Evolutionary conservation across 2,113 vertebrate species (phyloP), one percentile per base, ranked within the genome.

Genomic region (Gymnarchus niloticus): DNA sequence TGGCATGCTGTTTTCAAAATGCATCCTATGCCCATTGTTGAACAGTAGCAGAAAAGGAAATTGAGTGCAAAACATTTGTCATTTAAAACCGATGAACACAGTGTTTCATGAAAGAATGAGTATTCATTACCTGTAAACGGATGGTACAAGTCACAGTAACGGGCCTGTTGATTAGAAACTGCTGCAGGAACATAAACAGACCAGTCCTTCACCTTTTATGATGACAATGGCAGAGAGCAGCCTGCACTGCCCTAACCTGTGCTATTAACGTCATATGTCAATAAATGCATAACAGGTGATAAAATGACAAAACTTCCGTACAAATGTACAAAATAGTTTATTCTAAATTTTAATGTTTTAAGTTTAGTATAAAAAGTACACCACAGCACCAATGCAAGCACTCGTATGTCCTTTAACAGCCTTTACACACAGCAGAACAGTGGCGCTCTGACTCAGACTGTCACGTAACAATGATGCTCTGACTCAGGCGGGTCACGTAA

Each of bases 321-420:
- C 88, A 93, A 93, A 93, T 93, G 92, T 94, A 91, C 93, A 94
- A 94, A 94, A 95, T 93, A 94, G 91, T 91, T 95, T 94, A 94
- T 95, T 95, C 93, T 94, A 94, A 94, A 93, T 92, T 92, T 92
- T 93, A 93, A 92, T 92, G 91, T 93, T 93, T 93, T 93, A 93
- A 92, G 92, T 94, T 95, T 95, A 94, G 92, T 95, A 93, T 93
- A 85, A 94, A 93, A 90, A 93, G 92, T 94, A 92, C 93, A 93
- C 93, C 93, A 91, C 92, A 93, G 88, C 90, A 89, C 89, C 56
- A 92, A 91, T 90, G 83, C 91, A 93, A 93, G 92, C 90, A 90
- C 89, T 90, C 90, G 28, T 37, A 65, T 9, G 23, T 49, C 89
- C 91, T 88, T 91, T 88, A 87, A 92, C 89, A 90, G 88, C 91